Evolutionary conservation across 2,888 invertebrate species (phyloP), one percentile per base, ranked within the genome.

Genomic region (Hypercompe scribonia): DNA sequence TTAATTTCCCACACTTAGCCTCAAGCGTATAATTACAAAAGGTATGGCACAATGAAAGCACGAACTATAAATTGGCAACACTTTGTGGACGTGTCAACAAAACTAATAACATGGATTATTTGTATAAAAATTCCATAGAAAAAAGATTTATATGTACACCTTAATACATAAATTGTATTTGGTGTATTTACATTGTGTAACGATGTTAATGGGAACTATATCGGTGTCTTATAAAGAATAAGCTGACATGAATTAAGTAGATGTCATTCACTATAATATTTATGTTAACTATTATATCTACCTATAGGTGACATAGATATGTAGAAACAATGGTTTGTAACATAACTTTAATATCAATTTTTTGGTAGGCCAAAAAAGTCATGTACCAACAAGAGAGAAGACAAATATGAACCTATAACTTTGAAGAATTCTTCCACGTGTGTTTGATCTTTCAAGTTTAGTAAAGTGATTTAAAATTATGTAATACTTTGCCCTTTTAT

Each of bases 1-100:
- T 88, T 91, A 91, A 94, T 93, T 95, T 95, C 95, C 92, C 95
- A 95, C 95, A 95, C 90, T 92, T 90, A 83, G 78, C 82, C 82
- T 81, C 80, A 86, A 87, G 88, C 90, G 89, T 89, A 89, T 87
- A 84, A 87, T 85, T 85, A 86, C 90, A 91, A 91, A 89, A 84
- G 86, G 79, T 83, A 83, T 81, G 79, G 82, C 82, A 87, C 85
- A 90, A 90, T 88, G 86, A 85, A 86, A 79, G 77, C 76, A 78
- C 78, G 66, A 80, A 85, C 88, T 80, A 93, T 94, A 94, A 93
- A 93, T 93, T 92, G 81, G 86, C 86, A 76, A 84, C 82, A 87
- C 87, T 87, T 81, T 89, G 87, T 87, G 86, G 86, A 92, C 91
- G 90, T 93, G 94, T 93, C 90, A 91, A 90, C 91, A 89, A 87